These are phyloP conservation scores for Rhopalosiphum maidis DNA, from an alignment of 1,140 invertebrate species.

Conservation along the genomic window DNA sequence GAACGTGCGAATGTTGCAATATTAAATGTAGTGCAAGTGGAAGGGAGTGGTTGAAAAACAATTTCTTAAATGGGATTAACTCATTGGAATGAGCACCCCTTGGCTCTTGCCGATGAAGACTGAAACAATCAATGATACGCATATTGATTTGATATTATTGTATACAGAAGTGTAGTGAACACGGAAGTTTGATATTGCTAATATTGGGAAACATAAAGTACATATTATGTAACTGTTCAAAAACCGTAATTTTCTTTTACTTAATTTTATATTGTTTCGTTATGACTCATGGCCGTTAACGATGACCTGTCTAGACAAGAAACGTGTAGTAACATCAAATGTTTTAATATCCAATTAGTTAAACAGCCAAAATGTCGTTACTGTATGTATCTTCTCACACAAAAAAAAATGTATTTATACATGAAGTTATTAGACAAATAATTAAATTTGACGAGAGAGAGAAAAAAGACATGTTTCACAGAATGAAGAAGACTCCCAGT, in stretches of 20 bases:
- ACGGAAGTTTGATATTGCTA: neutral
- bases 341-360: too few species aligned
- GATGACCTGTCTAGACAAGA: neutral
- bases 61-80: neutral
- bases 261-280: neutral
- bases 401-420: too few species aligned
- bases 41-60: neutral
- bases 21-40: neutral
- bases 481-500: too few species aligned
- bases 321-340: too few species aligned
- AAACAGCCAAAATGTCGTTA: too few species aligned
- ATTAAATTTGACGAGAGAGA: too few species aligned
- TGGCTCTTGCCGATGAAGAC: neutral
- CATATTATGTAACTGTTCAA: neutral
- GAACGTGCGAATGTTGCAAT: neutral
- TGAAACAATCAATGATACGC: neutral
- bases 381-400: too few species aligned
- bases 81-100: neutral
- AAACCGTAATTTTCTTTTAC: neutral
- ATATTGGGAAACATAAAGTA: neutral
- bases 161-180: neutral
- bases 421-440: too few species aligned
- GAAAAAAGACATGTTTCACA: too few species aligned
- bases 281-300: neutral
- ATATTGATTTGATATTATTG: neutral